Conservation (phyloP, 37 sponge, comb jelly and placozoan genomes). For the Hormiphora californensis region DNA sequence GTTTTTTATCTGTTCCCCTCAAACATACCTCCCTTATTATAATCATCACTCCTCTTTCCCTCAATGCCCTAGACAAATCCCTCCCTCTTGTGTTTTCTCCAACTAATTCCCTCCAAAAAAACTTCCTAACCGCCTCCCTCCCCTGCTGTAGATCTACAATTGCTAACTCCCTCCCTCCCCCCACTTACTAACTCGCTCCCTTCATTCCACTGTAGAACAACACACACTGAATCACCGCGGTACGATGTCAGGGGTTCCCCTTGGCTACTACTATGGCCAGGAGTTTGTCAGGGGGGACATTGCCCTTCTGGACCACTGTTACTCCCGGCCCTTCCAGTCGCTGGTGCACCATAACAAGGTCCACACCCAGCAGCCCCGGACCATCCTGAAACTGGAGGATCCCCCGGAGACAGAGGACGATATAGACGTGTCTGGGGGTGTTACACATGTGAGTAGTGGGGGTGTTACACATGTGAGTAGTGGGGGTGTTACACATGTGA, state of each 20-base stretch:
- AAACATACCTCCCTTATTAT: no score
- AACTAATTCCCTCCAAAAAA: no score
- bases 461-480: no score
- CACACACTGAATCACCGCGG: not conserved
- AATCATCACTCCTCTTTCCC: no score
- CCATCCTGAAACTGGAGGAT: not conserved
- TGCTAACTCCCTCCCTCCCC: no score
- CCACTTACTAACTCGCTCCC: not conserved
- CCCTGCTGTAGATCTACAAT: no score
- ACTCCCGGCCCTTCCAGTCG: conserved; percentile 39
- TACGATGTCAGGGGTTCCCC: conserved; percentile 19
- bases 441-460: no score
- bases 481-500: no score
- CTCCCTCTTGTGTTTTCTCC: no score
- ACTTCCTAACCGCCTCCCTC: no score
- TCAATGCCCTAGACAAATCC: no score
- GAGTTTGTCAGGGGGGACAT: conserved; percentile 29
- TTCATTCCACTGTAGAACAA: not conserved
- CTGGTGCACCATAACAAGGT: conserved; percentile 43
- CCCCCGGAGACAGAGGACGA: conserved; percentile 31
- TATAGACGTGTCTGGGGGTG: not conserved
- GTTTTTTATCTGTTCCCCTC: no score
- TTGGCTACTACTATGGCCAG: conserved; percentile 47
- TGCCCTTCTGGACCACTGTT: conserved; percentile 25
- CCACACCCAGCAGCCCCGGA: not conserved